Base-by-base conservation (phyloP, 1,140 invertebrate genomes). In the Aphelinus certus region DNA sequence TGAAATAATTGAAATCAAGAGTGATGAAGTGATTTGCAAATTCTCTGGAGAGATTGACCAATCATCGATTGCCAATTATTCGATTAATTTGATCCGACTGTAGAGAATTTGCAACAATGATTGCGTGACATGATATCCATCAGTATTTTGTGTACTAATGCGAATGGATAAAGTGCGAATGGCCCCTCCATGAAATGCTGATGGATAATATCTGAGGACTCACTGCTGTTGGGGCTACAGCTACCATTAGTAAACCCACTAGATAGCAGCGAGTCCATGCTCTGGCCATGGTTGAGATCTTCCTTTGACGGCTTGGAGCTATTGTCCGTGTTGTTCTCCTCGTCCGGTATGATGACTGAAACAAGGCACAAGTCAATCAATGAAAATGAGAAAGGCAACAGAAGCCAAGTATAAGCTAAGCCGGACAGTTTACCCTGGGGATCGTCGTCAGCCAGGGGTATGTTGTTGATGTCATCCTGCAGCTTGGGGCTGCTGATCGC, bases 241-340 rank as follows among this genome's bases (percentile, higher is more conserved):
- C 94, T 96, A 43, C 94, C 94, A 87, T 95, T 96, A 26, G 95
- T 96, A 82, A 95, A 96, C 26, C 26, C 26, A 9, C 94, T 94
- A 57, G 95, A 96, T 58, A 95, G 94, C 79, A 97, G 92, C 0
- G 95, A 96, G 87, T 97, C 95, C 92, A 96, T 94, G 77, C 95
- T 96, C 73, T 93, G 91, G 10, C 94, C 94, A 83, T 92, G 89
- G 79, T 92, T 86, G 85, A 94, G 89, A 6, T 90, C 89, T 77
- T 93, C 91, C 56, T 7, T 5, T 2, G 90, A 91, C 62, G 87
- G 81, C 70, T 90, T 90, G 3, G 88, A 89, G 53, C 87, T 86
- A 70, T 86, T 87, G 42, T 90, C 89, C 51, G 88, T 83, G 26
- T 69, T 73, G 48, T 87, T 81, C 79, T 92, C 90, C 68, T 95